Conservation (phyloP, 2,113 vertebrate species). For the Thunnus thynnus region DNA sequence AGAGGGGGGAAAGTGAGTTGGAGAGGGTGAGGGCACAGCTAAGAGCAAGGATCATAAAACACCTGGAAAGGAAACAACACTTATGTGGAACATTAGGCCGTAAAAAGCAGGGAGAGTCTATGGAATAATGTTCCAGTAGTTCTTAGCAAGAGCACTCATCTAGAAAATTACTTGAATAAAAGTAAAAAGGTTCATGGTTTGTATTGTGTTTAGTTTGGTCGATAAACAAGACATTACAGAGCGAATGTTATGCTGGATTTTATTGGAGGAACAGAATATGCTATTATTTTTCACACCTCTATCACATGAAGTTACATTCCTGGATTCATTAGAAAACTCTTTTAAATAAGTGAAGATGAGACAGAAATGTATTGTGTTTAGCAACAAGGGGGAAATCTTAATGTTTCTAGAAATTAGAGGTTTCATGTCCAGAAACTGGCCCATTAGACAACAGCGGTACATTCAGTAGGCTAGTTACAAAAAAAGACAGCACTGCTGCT, state of each 20-base stretch:
- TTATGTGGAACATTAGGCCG: conserved; percentile 45
- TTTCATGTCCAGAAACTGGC: no score
- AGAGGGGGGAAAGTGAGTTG: neutral
- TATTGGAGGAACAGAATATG: neutral
- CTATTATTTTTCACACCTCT: no score
- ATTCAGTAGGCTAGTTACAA: no score
- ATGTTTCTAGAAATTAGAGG: no score
- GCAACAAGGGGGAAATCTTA: no score
- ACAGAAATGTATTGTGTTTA: no score
- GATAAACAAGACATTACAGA: neutral
- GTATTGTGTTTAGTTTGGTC: conserved; percentile 4
- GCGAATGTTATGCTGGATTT: neutral
- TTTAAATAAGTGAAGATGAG: no score
- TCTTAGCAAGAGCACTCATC: neutral
- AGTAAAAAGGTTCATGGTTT: conserved; percentile 6
- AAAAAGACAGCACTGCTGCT: no score
- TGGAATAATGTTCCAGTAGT: conserved; percentile 28
- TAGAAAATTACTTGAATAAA: conserved; percentile 34
- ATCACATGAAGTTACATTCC: no score
- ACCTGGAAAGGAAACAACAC: conserved; percentile 48
- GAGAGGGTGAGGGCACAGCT: conserved; percentile 27
- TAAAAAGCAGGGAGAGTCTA: conserved; percentile 20
- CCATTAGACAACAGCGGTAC: no score
- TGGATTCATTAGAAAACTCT: no score
- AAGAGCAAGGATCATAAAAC: conserved; percentile 56